These are phyloP conservation scores for Tenthredo livida DNA, from an alignment of 2,888 invertebrate genomes.

Conservation along the genomic window DNA sequence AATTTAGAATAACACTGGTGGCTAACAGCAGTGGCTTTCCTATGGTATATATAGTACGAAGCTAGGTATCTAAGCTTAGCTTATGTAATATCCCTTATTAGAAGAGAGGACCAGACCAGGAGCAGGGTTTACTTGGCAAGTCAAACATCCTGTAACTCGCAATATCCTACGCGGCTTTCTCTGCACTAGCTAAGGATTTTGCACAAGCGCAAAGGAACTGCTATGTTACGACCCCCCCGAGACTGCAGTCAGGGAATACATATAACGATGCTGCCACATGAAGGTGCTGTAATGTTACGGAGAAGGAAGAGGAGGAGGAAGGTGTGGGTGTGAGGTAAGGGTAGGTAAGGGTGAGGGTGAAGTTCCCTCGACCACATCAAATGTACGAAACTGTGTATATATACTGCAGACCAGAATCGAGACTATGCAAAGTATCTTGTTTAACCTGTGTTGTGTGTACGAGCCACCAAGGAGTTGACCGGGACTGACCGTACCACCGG, in stretches of 20 bases:
- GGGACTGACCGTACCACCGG: constrained; percentile 17
- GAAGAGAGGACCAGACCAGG: constrained; percentile 58
- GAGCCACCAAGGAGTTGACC: constrained; percentile 41
- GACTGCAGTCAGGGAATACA: constrained; percentile 27
- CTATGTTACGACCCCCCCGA: constrained; percentile 17
- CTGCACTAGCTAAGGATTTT: constrained; percentile 35
- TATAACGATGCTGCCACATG: constrained; percentile 26
- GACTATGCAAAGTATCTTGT: constrained; percentile 54
- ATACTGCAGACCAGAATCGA: constrained; percentile 15
- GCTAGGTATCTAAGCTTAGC: constrained; percentile 33
- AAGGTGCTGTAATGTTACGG: constrained; percentile 20
- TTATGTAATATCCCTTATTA: constrained; percentile 64
- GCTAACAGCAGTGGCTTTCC: constrained; percentile 36
- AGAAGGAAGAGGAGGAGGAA: constrained; percentile 20
- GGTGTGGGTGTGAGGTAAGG: constrained; percentile 12
- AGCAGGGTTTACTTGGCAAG: constrained; percentile 72
- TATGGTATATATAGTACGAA: constrained; percentile 17
- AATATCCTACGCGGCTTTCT: constrained; percentile 68
- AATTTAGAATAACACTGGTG: constrained; percentile 52
- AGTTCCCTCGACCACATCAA: constrained; percentile 52
- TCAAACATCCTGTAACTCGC: constrained; percentile 72
- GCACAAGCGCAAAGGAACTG: constrained; percentile 43
- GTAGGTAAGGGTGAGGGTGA: constrained; percentile 5
- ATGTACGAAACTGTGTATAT: constrained; percentile 26
- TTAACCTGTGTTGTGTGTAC: constrained; percentile 46